phyloP scores from a whole-genome alignment of 1,140 invertebrate species.

The Drosophila navojoa region DNA sequence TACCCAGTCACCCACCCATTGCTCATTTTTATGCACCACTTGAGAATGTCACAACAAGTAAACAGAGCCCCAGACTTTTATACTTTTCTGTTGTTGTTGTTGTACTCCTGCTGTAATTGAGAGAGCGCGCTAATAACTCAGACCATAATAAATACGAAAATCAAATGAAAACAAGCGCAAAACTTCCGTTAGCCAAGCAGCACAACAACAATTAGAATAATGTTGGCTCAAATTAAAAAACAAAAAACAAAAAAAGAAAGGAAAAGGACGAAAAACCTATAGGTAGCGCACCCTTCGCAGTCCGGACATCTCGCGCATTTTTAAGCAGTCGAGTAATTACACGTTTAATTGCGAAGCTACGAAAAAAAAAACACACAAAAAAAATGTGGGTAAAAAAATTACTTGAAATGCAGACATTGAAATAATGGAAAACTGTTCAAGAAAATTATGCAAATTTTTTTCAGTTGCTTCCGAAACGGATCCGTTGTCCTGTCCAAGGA shows the following conservation, averaged over 20 bases:
- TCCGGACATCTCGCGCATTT: slow-evolving; percentile 51
- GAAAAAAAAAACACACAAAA: slow-evolving; percentile 47
- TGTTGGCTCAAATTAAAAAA: slow-evolving; percentile 49
- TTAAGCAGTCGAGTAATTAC: slow-evolving; percentile 80
- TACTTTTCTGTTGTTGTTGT: neutral
- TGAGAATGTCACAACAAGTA: slow-evolving; percentile 72
- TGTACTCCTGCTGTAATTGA: slow-evolving; percentile 39
- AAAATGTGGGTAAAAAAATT: slow-evolving; percentile 37
- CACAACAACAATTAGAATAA: slow-evolving; percentile 48
- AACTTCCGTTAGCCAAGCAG: slow-evolving; percentile 64
- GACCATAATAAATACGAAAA: slow-evolving; percentile 80
- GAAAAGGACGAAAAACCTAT: slow-evolving; percentile 11
- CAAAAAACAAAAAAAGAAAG: neutral
- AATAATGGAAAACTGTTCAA: slow-evolving; percentile 72
- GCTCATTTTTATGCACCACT: slow-evolving; percentile 54
- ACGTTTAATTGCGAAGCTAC: slow-evolving; percentile 78
- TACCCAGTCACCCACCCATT: neutral
- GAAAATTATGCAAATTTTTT: slow-evolving; percentile 82
- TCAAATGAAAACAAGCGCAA: slow-evolving; percentile 80
- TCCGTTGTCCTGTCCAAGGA: slow-evolving; percentile 44
- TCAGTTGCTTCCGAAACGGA: slow-evolving; percentile 51
- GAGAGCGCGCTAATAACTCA: slow-evolving; percentile 71
- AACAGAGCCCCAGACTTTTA: slow-evolving; percentile 31
- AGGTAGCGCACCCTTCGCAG: slow-evolving; percentile 34
- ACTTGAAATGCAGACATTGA: slow-evolving; percentile 78